These are phyloP conservation scores for Falco punctatus DNA, from an alignment of 2,113 vertebrate species.

Conservation along the genomic window DNA sequence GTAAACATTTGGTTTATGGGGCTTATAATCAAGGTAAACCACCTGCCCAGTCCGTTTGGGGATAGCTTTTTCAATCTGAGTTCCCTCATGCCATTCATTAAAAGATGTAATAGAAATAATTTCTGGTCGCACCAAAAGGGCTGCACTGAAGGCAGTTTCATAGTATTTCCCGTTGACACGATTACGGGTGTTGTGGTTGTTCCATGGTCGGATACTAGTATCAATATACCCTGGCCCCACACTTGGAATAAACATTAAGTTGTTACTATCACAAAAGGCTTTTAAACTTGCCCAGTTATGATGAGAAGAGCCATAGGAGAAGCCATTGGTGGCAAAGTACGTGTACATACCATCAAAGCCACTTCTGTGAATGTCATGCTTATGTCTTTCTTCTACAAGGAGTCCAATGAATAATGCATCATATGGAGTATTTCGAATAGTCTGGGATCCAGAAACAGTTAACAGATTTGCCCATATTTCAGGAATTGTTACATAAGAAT, in stretches of 20 bases:
- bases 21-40: constrained; percentile 91
- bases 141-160: constrained; percentile 87
- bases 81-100: constrained; percentile 98
- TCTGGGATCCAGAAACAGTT: constrained; percentile 81
- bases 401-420: constrained; percentile 92
- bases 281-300: constrained; percentile 90
- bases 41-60: constrained; percentile 82
- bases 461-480: constrained; percentile 91
- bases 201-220: constrained; percentile 95
- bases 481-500: constrained; percentile 92
- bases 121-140: constrained; percentile 83
- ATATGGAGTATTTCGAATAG: constrained; percentile 87
- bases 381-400: constrained; percentile 93
- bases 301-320: constrained; percentile 94
- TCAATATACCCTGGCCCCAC: constrained; percentile 96
- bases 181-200: constrained; percentile 92
- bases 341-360: constrained; percentile 98
- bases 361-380: constrained; percentile 85
- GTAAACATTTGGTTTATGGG: constrained; percentile 89
- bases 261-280: constrained; percentile 88
- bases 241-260: constrained; percentile 93
- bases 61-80: constrained; percentile 94
- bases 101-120: constrained; percentile 96
- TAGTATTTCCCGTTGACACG: constrained; percentile 96
- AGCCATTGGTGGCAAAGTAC: constrained; percentile 97